A percentile compares a stretch with the other conserved stretches of the same genome.
Conservation (phyloP, 1,140 invertebrate species). For the Mya arenaria region DNA sequence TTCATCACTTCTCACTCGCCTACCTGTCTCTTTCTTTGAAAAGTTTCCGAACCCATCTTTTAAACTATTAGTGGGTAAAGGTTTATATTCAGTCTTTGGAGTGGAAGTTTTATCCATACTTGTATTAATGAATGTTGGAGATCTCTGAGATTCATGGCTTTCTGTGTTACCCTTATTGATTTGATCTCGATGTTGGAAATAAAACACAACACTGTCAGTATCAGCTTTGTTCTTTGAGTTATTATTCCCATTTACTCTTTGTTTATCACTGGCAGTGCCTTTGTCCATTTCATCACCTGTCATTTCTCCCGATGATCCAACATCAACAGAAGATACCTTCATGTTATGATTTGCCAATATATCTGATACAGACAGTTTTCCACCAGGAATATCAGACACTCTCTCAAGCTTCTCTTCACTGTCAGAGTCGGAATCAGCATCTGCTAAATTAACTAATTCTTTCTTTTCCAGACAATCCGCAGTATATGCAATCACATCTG, state of each 20-base stretch:
- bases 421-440: not conserved
- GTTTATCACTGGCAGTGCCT: too few species aligned
- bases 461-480: constrained; percentile 50
- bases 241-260: not conserved
- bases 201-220: constrained; percentile 45
- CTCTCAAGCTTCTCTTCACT: not conserved
- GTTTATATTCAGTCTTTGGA: constrained; percentile 30
- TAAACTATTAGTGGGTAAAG: not conserved
- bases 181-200: constrained; percentile 43
- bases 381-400: not conserved
- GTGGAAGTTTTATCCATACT: constrained; percentile 47
- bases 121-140: constrained; percentile 31
- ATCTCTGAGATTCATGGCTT: not conserved
- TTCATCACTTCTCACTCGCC: constrained; percentile 38
- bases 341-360: constrained; percentile 40
- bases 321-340: constrained; percentile 53
- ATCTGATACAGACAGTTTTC: constrained; percentile 20
- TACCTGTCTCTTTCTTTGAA: constrained; percentile 23
- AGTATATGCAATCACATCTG: constrained; percentile 50
- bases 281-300: not conserved
- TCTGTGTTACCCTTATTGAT: constrained; percentile 25
- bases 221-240: not conserved
- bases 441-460: not conserved
- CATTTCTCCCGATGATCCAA: not conserved
- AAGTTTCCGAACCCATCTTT: constrained; percentile 18